A percentile compares a stretch with the other conserved stretches of the same genome.
Evolutionary conservation across 64 coral and sea anemone species (phyloP).

Genomic region (Trachythela sp.): DNA sequence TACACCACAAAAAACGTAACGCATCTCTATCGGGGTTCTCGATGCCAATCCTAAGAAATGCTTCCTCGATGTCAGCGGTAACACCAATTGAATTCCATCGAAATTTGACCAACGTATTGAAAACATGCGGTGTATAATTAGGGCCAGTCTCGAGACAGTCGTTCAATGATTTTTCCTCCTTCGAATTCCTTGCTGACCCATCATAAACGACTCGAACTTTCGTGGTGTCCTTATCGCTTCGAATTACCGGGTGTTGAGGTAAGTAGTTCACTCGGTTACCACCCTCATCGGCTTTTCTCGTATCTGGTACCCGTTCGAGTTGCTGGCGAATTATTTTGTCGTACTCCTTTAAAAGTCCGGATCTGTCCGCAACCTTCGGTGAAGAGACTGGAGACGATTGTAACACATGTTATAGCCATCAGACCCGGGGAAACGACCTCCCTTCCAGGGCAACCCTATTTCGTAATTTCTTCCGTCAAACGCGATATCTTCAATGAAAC

Average conservation of each 20-base stretch:
- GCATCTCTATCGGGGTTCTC: background rate
- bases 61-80: background rate
- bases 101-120: background rate
- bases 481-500: background rate
- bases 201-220: background rate
- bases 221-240: background rate
- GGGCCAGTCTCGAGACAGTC: constrained; percentile 8
- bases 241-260: constrained; percentile 7
- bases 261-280: background rate
- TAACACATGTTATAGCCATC: background rate
- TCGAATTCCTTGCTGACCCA: background rate
- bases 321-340: constrained; percentile 4
- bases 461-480: background rate
- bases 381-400: background rate
- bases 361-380: background rate
- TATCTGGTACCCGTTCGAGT: background rate
- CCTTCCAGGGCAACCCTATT: background rate
- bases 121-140: constrained; percentile 13
- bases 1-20: constrained; percentile 32
- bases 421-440: background rate
- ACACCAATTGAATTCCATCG: background rate
- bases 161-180: background rate
- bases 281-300: background rate
- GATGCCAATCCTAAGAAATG: constrained; percentile 20
- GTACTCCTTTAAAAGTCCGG: background rate